These are phyloP conservation scores for Sycophaga agraensis DNA, from an alignment of 1,140 invertebrate species.

Conservation along the genomic window DNA sequence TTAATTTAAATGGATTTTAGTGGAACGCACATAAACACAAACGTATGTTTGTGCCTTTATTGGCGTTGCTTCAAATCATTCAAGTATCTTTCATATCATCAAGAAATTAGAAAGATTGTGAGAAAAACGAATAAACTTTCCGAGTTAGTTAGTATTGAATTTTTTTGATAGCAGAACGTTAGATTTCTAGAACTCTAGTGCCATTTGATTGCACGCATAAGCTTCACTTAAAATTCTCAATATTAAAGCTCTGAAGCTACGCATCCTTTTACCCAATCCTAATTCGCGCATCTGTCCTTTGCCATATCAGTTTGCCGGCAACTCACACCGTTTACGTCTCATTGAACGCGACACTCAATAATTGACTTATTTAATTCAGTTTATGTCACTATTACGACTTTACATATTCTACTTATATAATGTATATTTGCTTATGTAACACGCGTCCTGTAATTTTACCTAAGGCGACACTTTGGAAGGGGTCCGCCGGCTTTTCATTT, in stretches of 20 bases:
- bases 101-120: too few relatives aligned
- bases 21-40: too few relatives aligned
- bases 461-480: conserved; percentile 29
- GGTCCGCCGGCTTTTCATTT: conserved; percentile 14
- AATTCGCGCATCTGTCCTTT: neutral
- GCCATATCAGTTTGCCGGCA: neutral
- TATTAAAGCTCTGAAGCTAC: neutral
- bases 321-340: neutral
- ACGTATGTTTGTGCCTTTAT: too few relatives aligned
- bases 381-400: conserved; percentile 19
- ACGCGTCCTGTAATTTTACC: conserved; percentile 27
- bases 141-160: too few relatives aligned
- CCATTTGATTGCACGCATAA: too few relatives aligned
- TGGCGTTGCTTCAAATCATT: too few relatives aligned
- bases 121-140: too few relatives aligned
- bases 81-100: too few relatives aligned
- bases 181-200: too few relatives aligned
- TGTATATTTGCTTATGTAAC: conserved; percentile 23
- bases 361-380: conserved; percentile 31
- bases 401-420: conserved; percentile 23
- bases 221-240: neutral
- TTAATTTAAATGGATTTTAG: too few relatives aligned
- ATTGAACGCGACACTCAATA: conserved; percentile 19
- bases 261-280: too few relatives aligned
- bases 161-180: too few relatives aligned